A percentile compares a stretch with the other conserved stretches of the same genome.
phyloP scores from a whole-genome alignment of 2,113 vertebrate species.

The Tinamus guttatus region DNA sequence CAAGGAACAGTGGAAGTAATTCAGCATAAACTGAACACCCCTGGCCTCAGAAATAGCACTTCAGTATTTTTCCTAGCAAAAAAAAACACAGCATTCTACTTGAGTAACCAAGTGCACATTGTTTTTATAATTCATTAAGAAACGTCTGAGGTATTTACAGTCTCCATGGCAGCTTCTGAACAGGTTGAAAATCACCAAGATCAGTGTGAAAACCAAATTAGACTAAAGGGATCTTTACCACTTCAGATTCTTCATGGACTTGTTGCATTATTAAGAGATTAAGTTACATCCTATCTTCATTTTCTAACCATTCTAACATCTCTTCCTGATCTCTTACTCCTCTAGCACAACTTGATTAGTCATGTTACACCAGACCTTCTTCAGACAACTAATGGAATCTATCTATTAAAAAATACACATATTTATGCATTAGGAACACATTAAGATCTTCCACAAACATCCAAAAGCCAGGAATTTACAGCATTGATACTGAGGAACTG shows the following conservation, averaged over 20 bases:
- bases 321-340: neutral
- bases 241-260: neutral
- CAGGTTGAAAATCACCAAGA: neutral
- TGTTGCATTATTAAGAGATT: neutral
- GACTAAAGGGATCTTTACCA: neutral
- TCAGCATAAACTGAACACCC: neutral
- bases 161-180: constrained; percentile 25
- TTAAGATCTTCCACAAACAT: neutral
- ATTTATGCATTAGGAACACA: neutral
- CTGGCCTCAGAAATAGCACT: neutral
- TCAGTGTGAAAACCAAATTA: neutral
- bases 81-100: neutral
- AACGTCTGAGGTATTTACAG: neutral
- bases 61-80: neutral
- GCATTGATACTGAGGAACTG: accelerated
- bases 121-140: constrained; percentile 45
- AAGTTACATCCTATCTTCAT: neutral
- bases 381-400: neutral
- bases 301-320: constrained; percentile 19
- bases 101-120: neutral
- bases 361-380: neutral
- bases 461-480: neutral
- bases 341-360: neutral
- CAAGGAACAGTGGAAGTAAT: neutral
- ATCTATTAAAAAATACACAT: neutral